Base-by-base conservation (phyloP, 1,140 invertebrate genomes). In the Zaprionus davidi region DNA sequence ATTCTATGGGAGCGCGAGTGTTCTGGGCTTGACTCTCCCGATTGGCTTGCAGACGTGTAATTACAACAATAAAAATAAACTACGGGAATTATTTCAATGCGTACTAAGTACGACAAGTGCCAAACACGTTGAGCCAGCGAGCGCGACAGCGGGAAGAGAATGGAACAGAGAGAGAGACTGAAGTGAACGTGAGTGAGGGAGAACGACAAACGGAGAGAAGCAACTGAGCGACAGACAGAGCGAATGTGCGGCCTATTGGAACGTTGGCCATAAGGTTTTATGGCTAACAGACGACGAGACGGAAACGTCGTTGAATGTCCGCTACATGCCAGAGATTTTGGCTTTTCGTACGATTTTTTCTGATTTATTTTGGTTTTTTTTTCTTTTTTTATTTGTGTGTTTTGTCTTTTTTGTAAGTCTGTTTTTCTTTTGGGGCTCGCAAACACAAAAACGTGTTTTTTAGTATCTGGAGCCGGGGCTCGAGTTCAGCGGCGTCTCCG, bases 51-150 rank as follows among this genome's bases (percentile, higher is more conserved):
- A 58, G 62, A 87, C 84, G 85, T 88, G 84, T 90, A 90, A 88
- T 88, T 88, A 81, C 84, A 90, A 88, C 75, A 88, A 88, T 88
- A 88, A 90, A 88, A 88, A 90, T 90, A 90, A 88, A 90, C 85
- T 88, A 81, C 81, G 75, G 78, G 75, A 90, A 90, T 88, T 90
- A 84, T 88, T 84, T 78, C 78, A 65, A 88, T 68, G 84, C 84
- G 84, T 81, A 81, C 84, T 87, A 75, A 86, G 81, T 75, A 78
- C 82, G 82, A 85, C 82, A 85, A 85, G 82, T 85, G 82, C 63
- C 78, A 75, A 60, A 71, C 17, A 68, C 31, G 15, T 6, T 5
- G 12, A 58, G 51, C 34, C 12, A 56, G 24, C 24, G 24, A 26
- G 24, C 24, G 24, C 24, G 24, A 26, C 24, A 26, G 20, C 7